Evolutionary conservation across 2,113 vertebrate species (phyloP).

Genomic region (Phyllostomus hastatus): DNA sequence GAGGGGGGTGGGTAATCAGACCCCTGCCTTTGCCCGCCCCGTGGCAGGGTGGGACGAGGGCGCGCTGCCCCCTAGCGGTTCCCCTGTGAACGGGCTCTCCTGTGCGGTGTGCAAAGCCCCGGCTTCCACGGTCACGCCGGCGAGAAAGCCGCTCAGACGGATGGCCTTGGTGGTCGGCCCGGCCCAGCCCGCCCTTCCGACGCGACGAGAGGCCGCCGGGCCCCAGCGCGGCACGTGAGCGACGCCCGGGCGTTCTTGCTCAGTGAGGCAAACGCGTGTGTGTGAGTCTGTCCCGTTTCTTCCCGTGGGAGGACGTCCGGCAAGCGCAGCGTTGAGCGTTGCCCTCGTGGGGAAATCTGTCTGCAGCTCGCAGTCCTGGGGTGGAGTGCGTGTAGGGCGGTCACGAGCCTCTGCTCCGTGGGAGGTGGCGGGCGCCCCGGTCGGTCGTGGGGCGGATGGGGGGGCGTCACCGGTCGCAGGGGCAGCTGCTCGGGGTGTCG

Average conservation of each 20-base stretch:
- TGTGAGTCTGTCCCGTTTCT: not conserved
- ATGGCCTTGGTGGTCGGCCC: too few relatives aligned
- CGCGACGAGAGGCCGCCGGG: not conserved
- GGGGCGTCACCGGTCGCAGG: not conserved
- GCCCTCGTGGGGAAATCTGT: not conserved
- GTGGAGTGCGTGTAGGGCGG: not conserved
- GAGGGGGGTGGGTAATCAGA: too few relatives aligned
- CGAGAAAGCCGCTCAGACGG: not conserved
- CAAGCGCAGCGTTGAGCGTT: not conserved
- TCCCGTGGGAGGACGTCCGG: not conserved
- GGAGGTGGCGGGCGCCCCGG: not conserved
- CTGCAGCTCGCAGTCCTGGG: not conserved
- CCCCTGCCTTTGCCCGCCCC: not conserved
- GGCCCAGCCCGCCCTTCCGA: not conserved
- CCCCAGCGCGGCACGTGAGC: fast-evolving
- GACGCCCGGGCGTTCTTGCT: not conserved
- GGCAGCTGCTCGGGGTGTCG: not conserved
- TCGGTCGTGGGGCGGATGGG: too few relatives aligned
- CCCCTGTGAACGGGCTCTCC: not conserved
- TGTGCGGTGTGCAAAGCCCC: not conserved
- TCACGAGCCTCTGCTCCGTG: not conserved
- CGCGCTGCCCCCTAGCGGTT: fast-evolving
- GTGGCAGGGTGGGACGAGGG: not conserved
- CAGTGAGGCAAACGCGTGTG: not conserved
- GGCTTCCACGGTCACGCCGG: not conserved